Conservation (phyloP, 2,113 vertebrate genomes). For the Siniperca chuatsi region DNA sequence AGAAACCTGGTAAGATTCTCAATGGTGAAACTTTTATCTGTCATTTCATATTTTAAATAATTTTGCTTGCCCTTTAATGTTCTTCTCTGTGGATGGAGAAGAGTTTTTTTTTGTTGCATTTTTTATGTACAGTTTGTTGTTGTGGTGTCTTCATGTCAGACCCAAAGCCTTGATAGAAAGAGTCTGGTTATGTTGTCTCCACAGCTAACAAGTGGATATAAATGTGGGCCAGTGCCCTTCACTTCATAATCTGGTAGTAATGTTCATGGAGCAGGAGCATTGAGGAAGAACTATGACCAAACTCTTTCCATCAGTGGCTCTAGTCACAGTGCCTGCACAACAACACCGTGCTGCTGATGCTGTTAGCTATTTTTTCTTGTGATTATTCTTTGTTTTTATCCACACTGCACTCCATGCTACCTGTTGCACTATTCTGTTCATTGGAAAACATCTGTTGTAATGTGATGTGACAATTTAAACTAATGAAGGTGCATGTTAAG, state of each 20-base stretch:
- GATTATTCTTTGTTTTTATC: constrained; percentile 15
- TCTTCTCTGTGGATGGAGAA: constrained; percentile 40
- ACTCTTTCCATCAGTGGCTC: constrained; percentile 66
- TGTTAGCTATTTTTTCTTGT: constrained; percentile 13
- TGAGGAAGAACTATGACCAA: constrained; percentile 24
- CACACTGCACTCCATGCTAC: constrained; percentile 37
- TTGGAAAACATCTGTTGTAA: constrained; percentile 4
- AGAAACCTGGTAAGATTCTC: constrained; percentile 84
- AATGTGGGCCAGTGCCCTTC: neutral
- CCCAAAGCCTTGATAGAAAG: constrained; percentile 54
- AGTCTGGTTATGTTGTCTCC: constrained; percentile 52
- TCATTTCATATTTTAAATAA: constrained; percentile 59
- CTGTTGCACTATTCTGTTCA: constrained; percentile 25
- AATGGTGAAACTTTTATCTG: constrained; percentile 43
- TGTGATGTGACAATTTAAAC: constrained; percentile 1
- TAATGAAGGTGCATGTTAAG: constrained; percentile 27
- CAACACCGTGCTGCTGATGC: constrained; percentile 30
- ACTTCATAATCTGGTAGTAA: neutral
- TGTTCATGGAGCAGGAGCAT: neutral
- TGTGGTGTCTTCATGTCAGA: constrained; percentile 52
- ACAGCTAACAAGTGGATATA: neutral
- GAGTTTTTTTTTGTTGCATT: constrained; percentile 22
- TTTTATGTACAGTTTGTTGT: constrained; percentile 35
- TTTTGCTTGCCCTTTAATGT: constrained; percentile 59
- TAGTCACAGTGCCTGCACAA: constrained; percentile 32